Conservation (phyloP, 2,113 vertebrate species). For the Eretmochelys imbricata region DNA sequence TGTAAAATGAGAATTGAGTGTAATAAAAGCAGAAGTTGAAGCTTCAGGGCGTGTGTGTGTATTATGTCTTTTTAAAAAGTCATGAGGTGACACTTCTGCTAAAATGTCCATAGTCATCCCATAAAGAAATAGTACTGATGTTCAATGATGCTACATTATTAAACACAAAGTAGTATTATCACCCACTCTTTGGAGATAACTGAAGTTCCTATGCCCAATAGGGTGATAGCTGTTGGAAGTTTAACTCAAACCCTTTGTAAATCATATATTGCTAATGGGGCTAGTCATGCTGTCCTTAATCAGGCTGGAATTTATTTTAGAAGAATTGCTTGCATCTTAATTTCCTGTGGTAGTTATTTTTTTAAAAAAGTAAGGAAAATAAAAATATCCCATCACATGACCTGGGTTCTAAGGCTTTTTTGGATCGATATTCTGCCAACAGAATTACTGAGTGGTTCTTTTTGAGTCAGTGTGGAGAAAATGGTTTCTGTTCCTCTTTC, state of each 20-base stretch:
- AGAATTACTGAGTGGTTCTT: neutral
- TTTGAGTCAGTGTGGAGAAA: neutral
- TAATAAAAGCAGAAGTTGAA: neutral
- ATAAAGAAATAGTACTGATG: neutral
- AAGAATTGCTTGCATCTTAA: neutral
- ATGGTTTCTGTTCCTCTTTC: rapidly evolving
- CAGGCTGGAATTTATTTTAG: neutral
- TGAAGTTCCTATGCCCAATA: slow-evolving; percentile 16
- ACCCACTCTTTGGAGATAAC: slow-evolving; percentile 13
- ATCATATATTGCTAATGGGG: slow-evolving; percentile 11
- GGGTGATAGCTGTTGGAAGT: neutral
- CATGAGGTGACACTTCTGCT: neutral
- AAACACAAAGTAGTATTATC: neutral
- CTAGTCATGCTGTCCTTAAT: slow-evolving; percentile 10
- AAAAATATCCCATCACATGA: neutral
- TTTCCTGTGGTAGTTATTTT: neutral
- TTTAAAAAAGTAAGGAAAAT: neutral
- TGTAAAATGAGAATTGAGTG: slow-evolving; percentile 20
- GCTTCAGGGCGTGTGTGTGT: neutral
- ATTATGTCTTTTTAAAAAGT: neutral
- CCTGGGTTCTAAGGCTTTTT: slow-evolving; percentile 22
- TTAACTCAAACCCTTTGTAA: neutral
- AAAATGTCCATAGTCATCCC: neutral
- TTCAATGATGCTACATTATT: neutral
- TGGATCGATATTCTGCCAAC: neutral